Evolutionary conservation across 2,888 invertebrate species (phyloP).

Genomic region (Trisateles emortualis): DNA sequence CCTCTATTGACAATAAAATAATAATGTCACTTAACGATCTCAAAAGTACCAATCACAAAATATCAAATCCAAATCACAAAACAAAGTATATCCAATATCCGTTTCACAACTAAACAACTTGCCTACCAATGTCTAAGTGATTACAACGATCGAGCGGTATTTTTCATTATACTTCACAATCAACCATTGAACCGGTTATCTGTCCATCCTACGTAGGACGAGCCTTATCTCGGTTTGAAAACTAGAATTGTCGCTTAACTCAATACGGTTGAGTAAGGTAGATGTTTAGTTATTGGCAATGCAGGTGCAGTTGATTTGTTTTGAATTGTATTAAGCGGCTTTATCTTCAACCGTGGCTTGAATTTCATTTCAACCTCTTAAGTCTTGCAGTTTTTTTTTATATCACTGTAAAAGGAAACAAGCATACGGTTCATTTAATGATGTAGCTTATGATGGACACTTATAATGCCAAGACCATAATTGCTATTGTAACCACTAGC

Average conservation of each 20-base stretch:
- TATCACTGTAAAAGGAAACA: too few species aligned
- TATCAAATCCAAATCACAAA: conserved; percentile 2
- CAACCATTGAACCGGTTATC: conserved; percentile 52
- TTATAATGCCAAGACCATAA: too few species aligned
- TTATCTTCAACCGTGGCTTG: too few species aligned
- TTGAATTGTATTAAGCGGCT: neutral
- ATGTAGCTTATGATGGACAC: too few species aligned
- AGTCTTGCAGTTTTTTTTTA: too few species aligned
- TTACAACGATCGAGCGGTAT: conserved; percentile 48
- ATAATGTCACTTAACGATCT: too few species aligned
- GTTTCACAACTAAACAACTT: conserved; percentile 20
- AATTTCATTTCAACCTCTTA: too few species aligned
- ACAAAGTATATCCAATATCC: conserved; percentile 20
- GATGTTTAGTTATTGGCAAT: conserved; percentile 36
- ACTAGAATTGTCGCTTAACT: conserved; percentile 45
- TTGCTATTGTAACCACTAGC: too few species aligned
- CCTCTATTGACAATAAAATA: too few species aligned
- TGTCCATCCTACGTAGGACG: conserved; percentile 55
- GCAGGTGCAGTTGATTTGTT: conserved; percentile 11
- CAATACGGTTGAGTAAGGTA: conserved; percentile 36
- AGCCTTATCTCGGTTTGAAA: conserved; percentile 52
- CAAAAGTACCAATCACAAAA: neutral
- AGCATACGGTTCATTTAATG: too few species aligned
- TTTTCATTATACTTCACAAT: conserved; percentile 66
- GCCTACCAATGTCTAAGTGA: conserved; percentile 31